Conservation (phyloP, 2,797 vertebrate species). For the Coregonus sp. region DNA sequence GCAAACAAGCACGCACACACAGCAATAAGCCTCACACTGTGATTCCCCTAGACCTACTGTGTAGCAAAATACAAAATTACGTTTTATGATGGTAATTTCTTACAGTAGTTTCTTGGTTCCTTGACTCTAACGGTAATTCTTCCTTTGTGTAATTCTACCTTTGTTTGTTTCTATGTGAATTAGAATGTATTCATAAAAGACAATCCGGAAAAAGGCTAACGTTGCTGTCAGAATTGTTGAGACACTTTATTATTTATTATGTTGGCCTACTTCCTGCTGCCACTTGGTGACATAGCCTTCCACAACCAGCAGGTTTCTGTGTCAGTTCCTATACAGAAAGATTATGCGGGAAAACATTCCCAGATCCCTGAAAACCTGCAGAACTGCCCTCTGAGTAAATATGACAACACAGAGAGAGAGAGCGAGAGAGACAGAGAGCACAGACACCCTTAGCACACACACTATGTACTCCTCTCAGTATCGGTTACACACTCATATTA, state of each 20-base stretch:
- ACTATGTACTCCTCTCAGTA: conserved; percentile 46
- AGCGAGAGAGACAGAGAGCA: too few relatives aligned
- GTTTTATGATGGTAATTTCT: background rate
- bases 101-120: background rate
- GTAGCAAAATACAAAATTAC: background rate
- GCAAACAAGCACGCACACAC: conserved; percentile 10
- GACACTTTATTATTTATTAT: background rate
- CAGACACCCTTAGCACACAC: conserved; percentile 65
- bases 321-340: background rate
- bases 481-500: conserved; percentile 37
- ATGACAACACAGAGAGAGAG: conserved; percentile 29
- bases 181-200: too few relatives aligned
- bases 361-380: conserved; percentile 50
- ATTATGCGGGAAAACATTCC: conserved; percentile 36
- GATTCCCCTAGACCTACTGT: background rate
- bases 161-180: background rate
- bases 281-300: conserved; percentile 7
- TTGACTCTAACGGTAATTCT: background rate
- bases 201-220: background rate
- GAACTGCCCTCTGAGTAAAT: conserved; percentile 65
- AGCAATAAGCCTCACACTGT: background rate
- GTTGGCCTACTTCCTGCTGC: conserved; percentile 34
- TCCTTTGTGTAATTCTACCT: background rate
- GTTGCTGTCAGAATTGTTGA: background rate
- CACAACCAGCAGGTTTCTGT: conserved; percentile 21